Base-by-base conservation (phyloP, 1,140 invertebrate species). In the Diabrotica virgifera region DNA sequence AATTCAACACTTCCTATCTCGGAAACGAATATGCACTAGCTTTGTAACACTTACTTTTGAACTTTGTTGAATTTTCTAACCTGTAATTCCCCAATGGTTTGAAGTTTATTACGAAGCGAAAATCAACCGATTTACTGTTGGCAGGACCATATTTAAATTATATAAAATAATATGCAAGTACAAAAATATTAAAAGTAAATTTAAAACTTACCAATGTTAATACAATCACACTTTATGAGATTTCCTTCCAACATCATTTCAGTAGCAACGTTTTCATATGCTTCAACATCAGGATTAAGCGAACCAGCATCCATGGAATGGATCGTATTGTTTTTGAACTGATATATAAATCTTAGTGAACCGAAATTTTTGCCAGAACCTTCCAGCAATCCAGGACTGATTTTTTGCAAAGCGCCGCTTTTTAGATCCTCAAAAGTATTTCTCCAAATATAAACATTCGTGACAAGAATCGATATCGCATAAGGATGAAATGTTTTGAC, bases 201-300 rank as follows among this genome's bases (percentile, higher is more conserved):
- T 46, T 5, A 10, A n/a, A 55, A 57, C 55, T 57, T 37, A 57
- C 55, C 55, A 5, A 64, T 40, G 60, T 81, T 79, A 5, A 77
- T 76, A 67, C 83, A 84, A 66, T 75, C 77, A 60, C 83, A 84
- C 37, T 79, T 72, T 2, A 83, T 74, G 68, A 69, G 77, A 60
- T 84, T 84, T 40, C 79, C 75, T 8, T 64, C 76, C 37, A 80
- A 79, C 7, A 54, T 72, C 0, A 83, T 68, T n/a, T 76, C 63
- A 8, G 77, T 74, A 5, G 72, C 76, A 5, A 78, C 72, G 14
- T 75, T 72, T 69, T 80, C 80, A 58, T 81, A 83, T 54, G 80
- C 80, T 8, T 64, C 65, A 35, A 77, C 78, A 62, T 84, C 79
- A 13, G 83, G 80, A 59, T 77, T 76, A 10, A 83, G 59, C 0